These are phyloP conservation scores for Penaeus japonicus DNA, from an alignment of 1,140 invertebrate genomes.

Conservation along the genomic window DNA sequence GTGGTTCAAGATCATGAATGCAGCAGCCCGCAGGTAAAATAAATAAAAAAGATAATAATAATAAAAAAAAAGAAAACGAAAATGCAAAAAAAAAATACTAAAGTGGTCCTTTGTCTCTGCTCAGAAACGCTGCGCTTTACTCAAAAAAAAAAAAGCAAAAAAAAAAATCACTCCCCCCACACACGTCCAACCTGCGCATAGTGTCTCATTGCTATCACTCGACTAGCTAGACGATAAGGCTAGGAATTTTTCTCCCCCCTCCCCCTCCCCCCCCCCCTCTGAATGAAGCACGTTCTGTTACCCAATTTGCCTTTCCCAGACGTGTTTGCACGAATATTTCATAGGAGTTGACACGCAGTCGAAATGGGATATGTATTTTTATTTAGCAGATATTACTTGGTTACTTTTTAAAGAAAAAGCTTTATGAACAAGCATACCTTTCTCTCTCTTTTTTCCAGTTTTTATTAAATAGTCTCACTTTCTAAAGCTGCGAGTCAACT, in stretches of 20 bases:
- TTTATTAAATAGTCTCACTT: too few species aligned
- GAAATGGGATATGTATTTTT: not conserved
- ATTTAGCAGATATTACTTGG: not conserved
- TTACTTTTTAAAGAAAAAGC: too few species aligned
- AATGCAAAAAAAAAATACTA: not conserved
- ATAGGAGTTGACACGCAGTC: not conserved
- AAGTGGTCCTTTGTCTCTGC: conserved; percentile 44
- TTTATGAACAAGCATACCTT: too few species aligned
- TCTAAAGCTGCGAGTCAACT: conserved; percentile 13
- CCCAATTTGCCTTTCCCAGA: not conserved
- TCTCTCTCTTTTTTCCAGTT: too few species aligned
- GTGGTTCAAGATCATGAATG: too few species aligned
- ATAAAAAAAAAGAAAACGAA: not conserved
- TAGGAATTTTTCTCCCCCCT: conserved; percentile 4
- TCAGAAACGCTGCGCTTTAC: conserved; percentile 26
- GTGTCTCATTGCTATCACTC: conserved; percentile 25
- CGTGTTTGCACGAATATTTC: not conserved
- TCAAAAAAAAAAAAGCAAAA: too few species aligned
- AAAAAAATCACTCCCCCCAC: too few species aligned
- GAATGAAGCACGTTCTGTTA: conserved; percentile 20
- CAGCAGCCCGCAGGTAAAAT: too few species aligned
- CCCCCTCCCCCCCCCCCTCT: conserved; percentile 10
- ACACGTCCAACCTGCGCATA: not conserved
- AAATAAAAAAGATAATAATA: too few species aligned
- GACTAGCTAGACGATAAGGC: conserved; percentile 16